Base-by-base conservation (phyloP, 2,888 invertebrate species). In the Drosophila limbata region DNA sequence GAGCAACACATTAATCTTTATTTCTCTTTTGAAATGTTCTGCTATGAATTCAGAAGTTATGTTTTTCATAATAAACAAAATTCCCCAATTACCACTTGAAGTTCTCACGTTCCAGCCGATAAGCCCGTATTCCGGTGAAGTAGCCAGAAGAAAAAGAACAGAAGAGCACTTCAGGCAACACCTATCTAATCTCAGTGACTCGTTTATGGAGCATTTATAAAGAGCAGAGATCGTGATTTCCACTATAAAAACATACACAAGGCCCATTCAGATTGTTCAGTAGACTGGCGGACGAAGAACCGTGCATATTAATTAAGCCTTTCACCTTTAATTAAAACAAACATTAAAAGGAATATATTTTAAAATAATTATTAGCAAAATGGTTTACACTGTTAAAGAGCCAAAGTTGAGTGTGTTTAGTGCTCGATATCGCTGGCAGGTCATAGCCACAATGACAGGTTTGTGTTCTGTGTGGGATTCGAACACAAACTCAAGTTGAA, bases 371-470 rank as follows among this genome's bases (percentile, higher is more conserved):
- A n/a, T 45, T 3, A 17, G 11, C n/a, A 77, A 74, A 53, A 84
- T 84, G 84, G 74, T 74, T 2, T 53, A 55, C 51, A 55, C 31
- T 59, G 25, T 47, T 4, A 48, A 28, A 4, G 60, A 57, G 8
- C 40, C 70, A 21, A 74, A 77, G 62, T 11, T 53, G 13, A 77
- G 56, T 42, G 40, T 84, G 25, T 71, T 86, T 8, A 84, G 57
- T 68, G 72, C 75, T 42, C 69, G 87, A 1, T 84, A 63, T 52
- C 84, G 87, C 5, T 79, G 84, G 77, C 85, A 86, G 52, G 25
- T 81, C 25, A 69, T 86, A 45, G 84, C 88, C 68, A 88, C 88
- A n/a, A 71, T 86, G 74, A 76, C 81, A 70, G 88, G 85, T 86
- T 48, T 57, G 83, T 79, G 17, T 25, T 15, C 13, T 0, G 8